Evolutionary conservation across 2,797 vertebrate genomes (phyloP), one percentile per base, ranked within the genome.

Genomic region (Acrossocheilus wenchowensis): DNA sequence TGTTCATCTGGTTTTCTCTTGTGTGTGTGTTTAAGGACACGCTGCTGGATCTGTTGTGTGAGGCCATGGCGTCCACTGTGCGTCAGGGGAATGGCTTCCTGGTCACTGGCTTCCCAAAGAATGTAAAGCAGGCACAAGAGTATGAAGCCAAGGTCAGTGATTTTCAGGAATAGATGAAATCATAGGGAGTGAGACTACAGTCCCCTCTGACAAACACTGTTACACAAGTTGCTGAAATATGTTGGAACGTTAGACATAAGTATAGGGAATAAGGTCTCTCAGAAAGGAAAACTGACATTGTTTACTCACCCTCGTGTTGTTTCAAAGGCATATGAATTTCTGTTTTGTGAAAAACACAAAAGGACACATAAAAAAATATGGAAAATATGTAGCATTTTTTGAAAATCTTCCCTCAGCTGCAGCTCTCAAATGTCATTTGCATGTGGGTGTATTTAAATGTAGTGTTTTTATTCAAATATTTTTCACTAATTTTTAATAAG

Each of bases 51-150:
- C 94, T 99, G 4, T 92, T 99, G 91, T 95, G 95, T 72, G 97
- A 98, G 60, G 93, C 95, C 3, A 96, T 97, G 94, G 88, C 92
- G 62, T 90, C 94, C 81, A 93, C 74, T 23, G 82, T 93, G 0
- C 92, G 92, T 26, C 94, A 93, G 75, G 94, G 95, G 12, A 96
- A 92, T 87, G 97, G 97, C 66, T 96, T 99, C 41, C 93, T 99
- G 91, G 91, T 99, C 1, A 94, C 95, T 30, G 96, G 96, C 19
- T 99, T 97, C 90, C 98, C 97, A n/a, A 93, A 92, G 64, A 97
- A 97, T 72, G 87, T 96, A 88, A 96, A 93, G n/a, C 97, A 97
- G 77, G 97, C 95, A 0, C 92, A 97, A 92, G 96, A 96, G 83
- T 99, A 97, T 87, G 95, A 97, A 68, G 93, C 89, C 84, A 96